Base-by-base conservation (phyloP, 2,113 vertebrate genomes). In the Falcunculus frontatus region DNA sequence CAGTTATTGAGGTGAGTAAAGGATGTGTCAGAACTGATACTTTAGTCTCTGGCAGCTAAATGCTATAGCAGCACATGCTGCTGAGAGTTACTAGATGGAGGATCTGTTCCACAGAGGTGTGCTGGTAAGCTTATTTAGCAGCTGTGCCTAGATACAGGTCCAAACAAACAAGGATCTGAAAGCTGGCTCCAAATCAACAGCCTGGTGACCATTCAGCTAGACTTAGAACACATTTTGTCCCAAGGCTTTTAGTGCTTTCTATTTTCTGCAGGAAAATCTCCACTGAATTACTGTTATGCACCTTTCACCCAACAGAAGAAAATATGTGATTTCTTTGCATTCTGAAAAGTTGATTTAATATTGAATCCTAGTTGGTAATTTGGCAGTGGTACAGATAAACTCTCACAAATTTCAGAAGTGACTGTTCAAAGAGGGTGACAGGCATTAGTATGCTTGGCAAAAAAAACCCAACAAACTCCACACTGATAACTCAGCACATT, bases 401-500 rank as follows among this genome's bases (percentile, higher is more conserved):
- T 84, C 59, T 25, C 41, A 90, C 49, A 90, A 26, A 69, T 80
- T 93, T 94, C 55, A 92, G 65, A 91, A 86, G 18, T 37, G 12
- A 63, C 20, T 8, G 5, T 89, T 89, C n/a, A 64, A 57, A 90
- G 64, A 82, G 20, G 21, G 26, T 33, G 41, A 84, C 37, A 59
- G 46, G 60, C 35, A 60, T 29, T 78, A 70, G 22, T 75, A 57
- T 33, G 15, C 35, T 81, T 72, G 57, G 53, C 30, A 72, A 52
- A 90, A 91, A 39, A 6, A 44, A 4, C 2, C 0, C 2, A 41
- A 41, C 41, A 41, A 41, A 41, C 32, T 59, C 62, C 67, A 46
- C 63, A 32, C 18, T 79, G 90, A 95, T 79, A 95, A 68, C 85
- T 96, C 84, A 89, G 89, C 94, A 78, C 85, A 80, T 95, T 93